Evolutionary conservation across 2,888 invertebrate species (phyloP).

Genomic region (Pristionchus entomophagus): DNA sequence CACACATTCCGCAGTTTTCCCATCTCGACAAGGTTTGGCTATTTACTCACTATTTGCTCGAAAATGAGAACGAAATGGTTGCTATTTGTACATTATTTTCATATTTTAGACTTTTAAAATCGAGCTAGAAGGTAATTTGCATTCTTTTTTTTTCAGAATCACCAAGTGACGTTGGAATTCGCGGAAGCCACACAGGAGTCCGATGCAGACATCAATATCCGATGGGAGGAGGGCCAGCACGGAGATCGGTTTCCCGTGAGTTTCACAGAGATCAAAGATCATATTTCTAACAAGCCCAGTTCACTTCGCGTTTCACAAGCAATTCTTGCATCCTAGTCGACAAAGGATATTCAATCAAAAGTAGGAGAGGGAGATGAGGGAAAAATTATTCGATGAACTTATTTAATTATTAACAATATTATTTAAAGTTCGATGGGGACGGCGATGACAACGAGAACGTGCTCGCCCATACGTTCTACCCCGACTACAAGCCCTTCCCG

Average conservation of each 20-base stretch:
- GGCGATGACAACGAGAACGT: conserved; percentile 67
- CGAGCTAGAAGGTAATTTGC: neutral
- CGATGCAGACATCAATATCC: conserved; percentile 85
- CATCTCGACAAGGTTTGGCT: neutral
- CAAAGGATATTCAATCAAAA: too few species aligned
- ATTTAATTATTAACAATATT: neutral
- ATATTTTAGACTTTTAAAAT: neutral
- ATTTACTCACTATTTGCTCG: neutral
- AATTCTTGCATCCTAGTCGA: too few species aligned
- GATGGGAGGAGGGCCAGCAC: conserved; percentile 81
- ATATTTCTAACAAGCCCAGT: too few species aligned
- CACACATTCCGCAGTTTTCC: conserved; percentile 55
- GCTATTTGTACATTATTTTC: too few species aligned
- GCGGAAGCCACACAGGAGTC: conserved; percentile 76
- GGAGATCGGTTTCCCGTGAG: conserved; percentile 68
- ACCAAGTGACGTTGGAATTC: conserved; percentile 78
- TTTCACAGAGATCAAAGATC: too few species aligned
- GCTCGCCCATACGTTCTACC: conserved; percentile 76
- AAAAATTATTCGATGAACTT: too few species aligned
- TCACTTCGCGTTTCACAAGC: too few species aligned
- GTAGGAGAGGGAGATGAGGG: too few species aligned
- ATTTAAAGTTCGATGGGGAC: conserved; percentile 69
- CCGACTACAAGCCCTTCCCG: conserved; percentile 65
- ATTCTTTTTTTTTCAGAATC: conserved; percentile 74
- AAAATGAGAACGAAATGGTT: too few species aligned